phyloP scores from a whole-genome alignment of 2,888 invertebrate genomes.

The Calameuta idolon region DNA sequence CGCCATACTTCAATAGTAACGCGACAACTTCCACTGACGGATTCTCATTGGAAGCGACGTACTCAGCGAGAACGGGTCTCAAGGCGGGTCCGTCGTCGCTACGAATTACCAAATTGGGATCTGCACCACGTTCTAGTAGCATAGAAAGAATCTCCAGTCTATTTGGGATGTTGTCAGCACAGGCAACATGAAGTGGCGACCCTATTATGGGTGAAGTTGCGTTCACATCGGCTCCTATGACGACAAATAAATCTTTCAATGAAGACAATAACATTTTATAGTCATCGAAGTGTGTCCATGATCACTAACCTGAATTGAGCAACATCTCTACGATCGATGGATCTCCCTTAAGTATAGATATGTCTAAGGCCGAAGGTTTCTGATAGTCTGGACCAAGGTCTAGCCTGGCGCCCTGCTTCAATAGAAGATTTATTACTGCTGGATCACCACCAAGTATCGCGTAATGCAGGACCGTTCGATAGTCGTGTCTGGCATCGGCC shows the following conservation, averaged over 20 bases:
- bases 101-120: conserved; percentile 81
- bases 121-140: conserved; percentile 78
- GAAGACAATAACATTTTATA: conserved; percentile 1
- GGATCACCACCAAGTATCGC: conserved; percentile 83
- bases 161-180: conserved; percentile 82
- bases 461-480: conserved; percentile 88
- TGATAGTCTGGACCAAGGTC: conserved; percentile 74
- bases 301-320: conserved; percentile 74
- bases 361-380: conserved; percentile 85
- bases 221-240: conserved; percentile 81
- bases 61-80: conserved; percentile 85
- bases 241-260: conserved; percentile 15
- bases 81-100: conserved; percentile 81
- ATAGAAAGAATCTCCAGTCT: conserved; percentile 75
- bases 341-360: conserved; percentile 87
- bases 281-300: not conserved
- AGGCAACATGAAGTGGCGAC: conserved; percentile 85
- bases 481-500: conserved; percentile 88
- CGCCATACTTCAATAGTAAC: conserved; percentile 80
- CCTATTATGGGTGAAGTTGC: conserved; percentile 85
- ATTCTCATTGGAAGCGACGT: conserved; percentile 80
- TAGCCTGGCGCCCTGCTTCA: conserved; percentile 85
- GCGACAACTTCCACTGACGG: conserved; percentile 77
- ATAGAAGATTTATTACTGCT: conserved; percentile 80
- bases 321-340: conserved; percentile 78